Conservation (phyloP, 2,113 vertebrate genomes). For the Siphamia tubifer region DNA sequence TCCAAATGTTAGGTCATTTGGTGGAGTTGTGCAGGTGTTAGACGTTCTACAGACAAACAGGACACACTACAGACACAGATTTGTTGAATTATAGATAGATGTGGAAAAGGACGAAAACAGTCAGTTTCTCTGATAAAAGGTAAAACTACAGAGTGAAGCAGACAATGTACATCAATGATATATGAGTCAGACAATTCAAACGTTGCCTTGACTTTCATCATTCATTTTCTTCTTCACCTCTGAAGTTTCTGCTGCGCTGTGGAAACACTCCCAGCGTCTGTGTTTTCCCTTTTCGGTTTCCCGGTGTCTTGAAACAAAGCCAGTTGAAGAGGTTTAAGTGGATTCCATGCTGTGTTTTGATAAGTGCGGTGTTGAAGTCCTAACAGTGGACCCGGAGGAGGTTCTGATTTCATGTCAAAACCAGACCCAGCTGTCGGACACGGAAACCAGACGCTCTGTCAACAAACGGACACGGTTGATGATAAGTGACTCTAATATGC, state of each 20-base stretch:
- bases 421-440: conserved; percentile 48
- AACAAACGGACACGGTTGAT: conserved; percentile 6
- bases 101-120: no score
- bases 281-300: conserved; percentile 33
- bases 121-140: no score
- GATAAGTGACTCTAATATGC: neutral
- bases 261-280: neutral
- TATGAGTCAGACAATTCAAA: no score
- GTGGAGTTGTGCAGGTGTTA: no score
- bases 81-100: no score
- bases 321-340: conserved; percentile 34
- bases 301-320: conserved; percentile 23
- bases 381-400: conserved; percentile 31
- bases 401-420: conserved; percentile 63
- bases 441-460: conserved; percentile 43
- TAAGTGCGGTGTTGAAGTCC: conserved; percentile 35
- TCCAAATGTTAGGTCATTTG: no score
- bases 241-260: neutral
- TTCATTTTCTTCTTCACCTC: neutral
- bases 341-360: conserved; percentile 65
- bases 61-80: no score
- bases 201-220: neutral
- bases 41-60: no score
- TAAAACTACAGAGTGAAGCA: no score
- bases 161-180: no score